Base-by-base conservation (phyloP, 92 coral and sea anemone species). In the Phenganax stokvisi region DNA sequence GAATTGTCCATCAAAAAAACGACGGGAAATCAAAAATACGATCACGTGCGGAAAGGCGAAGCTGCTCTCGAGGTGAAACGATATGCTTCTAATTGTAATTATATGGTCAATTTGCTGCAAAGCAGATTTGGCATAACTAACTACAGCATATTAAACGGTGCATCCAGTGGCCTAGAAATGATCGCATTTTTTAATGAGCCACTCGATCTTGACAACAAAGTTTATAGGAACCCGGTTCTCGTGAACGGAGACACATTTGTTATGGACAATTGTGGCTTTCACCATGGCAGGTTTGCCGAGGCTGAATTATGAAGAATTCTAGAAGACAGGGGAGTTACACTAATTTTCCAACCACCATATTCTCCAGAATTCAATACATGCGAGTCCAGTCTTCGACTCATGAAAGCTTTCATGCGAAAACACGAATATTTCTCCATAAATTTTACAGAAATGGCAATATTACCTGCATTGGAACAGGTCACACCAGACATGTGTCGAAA, bases 1-100 rank as follows among this genome's bases (percentile, higher is more conserved):
- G 80, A 82, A 82, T 82, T 70, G 2, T 71, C 79, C 37, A 70
- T 82, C n/a, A 59, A 54, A 58, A 72, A 25, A 28, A 80, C 84
- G 12, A 82, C 85, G 25, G 80, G 80, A 31, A 82, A 82, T 72
- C 85, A 57, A 6, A 57, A 6, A 44, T 56, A 71, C 57, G 84
- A 66, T 44, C 74, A 56, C 44, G n/a, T 61, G 12, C 72, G 13
- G 11, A 28, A 44, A 52, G 80, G 84, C 9, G 54, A 79, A 47
- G 74, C 44, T 11, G 83, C 73, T n/a, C 51, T 79, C 37, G 77
- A 79, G 71, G 83, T 79, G 12, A 59, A 53, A 15, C 60, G 84
- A 3, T 81, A 81, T 64, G 77, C 77, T 28, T 81, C 64, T n/a
- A n/a, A n/a, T n/a, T n/a, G n/a, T n/a, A n/a, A n/a, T n/a, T n/a